Evolutionary conservation across 2,797 vertebrate species (phyloP).

Genomic region (Chaetophractus vellerosus): DNA sequence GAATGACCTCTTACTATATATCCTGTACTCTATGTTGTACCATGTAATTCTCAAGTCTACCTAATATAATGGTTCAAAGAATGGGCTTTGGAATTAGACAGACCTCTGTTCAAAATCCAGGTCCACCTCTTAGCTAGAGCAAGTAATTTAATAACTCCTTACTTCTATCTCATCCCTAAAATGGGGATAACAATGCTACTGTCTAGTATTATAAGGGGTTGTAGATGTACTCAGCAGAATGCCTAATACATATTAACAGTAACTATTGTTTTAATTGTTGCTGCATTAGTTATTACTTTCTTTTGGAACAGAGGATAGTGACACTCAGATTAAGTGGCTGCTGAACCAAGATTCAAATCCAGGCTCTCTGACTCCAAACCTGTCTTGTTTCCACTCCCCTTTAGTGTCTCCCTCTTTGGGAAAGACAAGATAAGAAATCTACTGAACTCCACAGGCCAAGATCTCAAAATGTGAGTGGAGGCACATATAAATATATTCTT

Average conservation of each 20-base stretch:
- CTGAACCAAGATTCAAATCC: slow-evolving; percentile 29
- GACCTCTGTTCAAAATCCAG: neutral
- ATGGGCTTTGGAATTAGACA: neutral
- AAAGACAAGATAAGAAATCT: slow-evolving; percentile 47
- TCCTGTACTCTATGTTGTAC: neutral
- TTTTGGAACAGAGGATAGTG: slow-evolving; percentile 35
- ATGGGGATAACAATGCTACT: neutral
- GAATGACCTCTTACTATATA: neutral
- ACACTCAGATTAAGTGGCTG: neutral
- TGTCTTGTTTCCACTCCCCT: neutral
- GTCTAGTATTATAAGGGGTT: neutral
- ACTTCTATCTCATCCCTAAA: slow-evolving; percentile 20
- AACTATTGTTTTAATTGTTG: neutral
- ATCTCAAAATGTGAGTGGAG: neutral
- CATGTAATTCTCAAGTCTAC: neutral
- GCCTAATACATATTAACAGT: neutral
- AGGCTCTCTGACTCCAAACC: neutral
- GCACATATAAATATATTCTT: slow-evolving; percentile 41
- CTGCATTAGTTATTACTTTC: neutral
- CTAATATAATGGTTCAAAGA: neutral
- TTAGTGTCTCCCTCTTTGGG: neutral
- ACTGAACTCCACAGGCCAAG: neutral
- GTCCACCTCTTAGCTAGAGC: neutral
- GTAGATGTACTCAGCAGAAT: neutral
- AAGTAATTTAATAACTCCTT: slow-evolving; percentile 30